Conservation (phyloP, 2,888 invertebrate genomes). For the Machimus atricapillus region DNA sequence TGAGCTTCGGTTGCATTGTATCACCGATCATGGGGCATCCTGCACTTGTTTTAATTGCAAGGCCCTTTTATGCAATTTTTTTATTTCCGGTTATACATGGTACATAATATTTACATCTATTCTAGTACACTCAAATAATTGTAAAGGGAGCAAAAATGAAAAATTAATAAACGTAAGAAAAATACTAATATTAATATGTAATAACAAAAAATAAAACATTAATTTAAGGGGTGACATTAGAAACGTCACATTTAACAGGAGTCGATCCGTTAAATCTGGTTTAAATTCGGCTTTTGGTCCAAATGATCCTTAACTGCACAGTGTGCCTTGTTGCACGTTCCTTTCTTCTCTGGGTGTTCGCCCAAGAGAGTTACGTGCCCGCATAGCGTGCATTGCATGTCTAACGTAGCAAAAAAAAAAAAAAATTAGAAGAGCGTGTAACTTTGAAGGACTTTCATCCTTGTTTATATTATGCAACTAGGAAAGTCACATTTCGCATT, state of each 20-base stretch:
- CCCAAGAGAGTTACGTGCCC: conserved; percentile 6
- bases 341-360: conserved; percentile 12
- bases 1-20: too few species aligned
- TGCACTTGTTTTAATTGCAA: too few species aligned
- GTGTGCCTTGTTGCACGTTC: conserved; percentile 7
- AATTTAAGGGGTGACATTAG: too few species aligned
- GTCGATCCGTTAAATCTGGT: not conserved
- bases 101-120: too few species aligned
- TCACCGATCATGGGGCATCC: too few species aligned
- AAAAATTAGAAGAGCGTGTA: conserved; percentile 11
- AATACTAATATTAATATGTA: too few species aligned
- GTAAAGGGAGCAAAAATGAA: too few species aligned
- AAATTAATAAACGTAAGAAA: too few species aligned
- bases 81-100: too few species aligned
- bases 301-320: not conserved
- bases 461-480: not conserved
- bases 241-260: not conserved
- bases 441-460: conserved; percentile 12
- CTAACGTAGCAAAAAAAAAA: conserved; percentile 23
- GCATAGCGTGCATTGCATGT: not conserved
- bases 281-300: not conserved
- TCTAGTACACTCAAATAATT: too few species aligned
- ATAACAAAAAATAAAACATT: too few species aligned
- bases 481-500: conserved; percentile 24
- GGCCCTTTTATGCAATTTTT: too few species aligned